Evolutionary conservation across 2,888 invertebrate genomes (phyloP).

Genomic region (Lasioglossum leucozonium): DNA sequence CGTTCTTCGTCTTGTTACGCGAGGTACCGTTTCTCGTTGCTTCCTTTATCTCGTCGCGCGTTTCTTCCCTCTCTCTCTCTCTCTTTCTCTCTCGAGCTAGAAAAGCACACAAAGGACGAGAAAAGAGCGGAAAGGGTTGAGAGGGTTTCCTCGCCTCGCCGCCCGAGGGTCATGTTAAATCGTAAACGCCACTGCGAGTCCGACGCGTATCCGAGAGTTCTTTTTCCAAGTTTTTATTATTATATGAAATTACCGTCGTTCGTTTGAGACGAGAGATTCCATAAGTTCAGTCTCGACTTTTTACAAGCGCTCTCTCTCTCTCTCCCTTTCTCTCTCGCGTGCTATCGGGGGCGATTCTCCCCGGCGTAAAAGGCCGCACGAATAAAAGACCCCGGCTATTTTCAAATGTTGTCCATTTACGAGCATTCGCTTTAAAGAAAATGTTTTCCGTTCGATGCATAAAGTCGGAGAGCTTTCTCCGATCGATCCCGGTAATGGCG

Average conservation of each 20-base stretch:
- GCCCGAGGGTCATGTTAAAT: slow-evolving; percentile 46
- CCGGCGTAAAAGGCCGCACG: neutral
- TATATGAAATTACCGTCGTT: slow-evolving; percentile 42
- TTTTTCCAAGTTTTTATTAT: slow-evolving; percentile 30
- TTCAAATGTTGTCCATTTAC: slow-evolving; percentile 5
- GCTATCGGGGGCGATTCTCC: slow-evolving; percentile 6
- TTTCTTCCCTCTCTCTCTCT: slow-evolving; percentile 9
- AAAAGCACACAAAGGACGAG: slow-evolving; percentile 44
- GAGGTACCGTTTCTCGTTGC: slow-evolving; percentile 19
- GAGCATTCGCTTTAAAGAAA: neutral
- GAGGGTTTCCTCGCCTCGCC: slow-evolving; percentile 40
- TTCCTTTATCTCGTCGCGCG: slow-evolving; percentile 44
- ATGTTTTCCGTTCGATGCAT: neutral
- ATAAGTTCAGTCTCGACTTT: slow-evolving; percentile 7
- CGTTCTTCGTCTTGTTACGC: slow-evolving; percentile 25
- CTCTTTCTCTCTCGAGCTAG: neutral
- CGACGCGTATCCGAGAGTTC: slow-evolving; percentile 37
- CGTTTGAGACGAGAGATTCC: slow-evolving; percentile 30
- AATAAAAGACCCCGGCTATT: neutral
- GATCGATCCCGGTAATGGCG: neutral
- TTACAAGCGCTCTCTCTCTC: neutral
- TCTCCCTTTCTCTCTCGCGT: neutral
- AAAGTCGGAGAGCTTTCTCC: neutral
- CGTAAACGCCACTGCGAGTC: slow-evolving; percentile 54
- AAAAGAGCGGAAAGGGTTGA: slow-evolving; percentile 40